phyloP scores from a whole-genome alignment of 2,888 invertebrate species.

The Idaea aversata region DNA sequence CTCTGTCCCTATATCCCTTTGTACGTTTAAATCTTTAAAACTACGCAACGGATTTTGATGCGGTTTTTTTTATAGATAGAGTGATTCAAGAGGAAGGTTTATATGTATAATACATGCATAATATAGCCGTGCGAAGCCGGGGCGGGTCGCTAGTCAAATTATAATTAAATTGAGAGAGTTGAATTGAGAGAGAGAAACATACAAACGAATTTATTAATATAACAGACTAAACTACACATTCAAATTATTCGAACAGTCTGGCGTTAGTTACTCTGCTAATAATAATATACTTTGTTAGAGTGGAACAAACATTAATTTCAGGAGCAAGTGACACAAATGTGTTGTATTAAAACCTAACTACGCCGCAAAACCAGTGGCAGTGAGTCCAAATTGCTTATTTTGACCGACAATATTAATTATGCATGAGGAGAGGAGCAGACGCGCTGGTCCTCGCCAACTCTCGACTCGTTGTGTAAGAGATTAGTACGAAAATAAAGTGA shows the following conservation, averaged over 20 bases:
- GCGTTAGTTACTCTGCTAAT: conserved; percentile 2
- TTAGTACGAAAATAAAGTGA: conserved; percentile 48
- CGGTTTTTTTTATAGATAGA: too few species aligned
- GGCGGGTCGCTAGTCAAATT: too few species aligned
- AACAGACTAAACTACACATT: neutral
- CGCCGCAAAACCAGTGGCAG: conserved; percentile 65
- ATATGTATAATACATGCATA: too few species aligned
- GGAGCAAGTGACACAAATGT: conserved; percentile 44
- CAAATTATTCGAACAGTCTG: neutral
- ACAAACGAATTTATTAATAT: neutral
- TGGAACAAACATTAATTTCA: conserved; percentile 24
- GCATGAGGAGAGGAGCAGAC: conserved; percentile 53
- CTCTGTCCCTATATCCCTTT: too few species aligned
- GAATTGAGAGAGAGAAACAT: neutral
- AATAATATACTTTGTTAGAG: neutral
- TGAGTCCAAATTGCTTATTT: conserved; percentile 75
- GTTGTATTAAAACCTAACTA: conserved; percentile 65
- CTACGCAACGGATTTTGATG: too few species aligned
- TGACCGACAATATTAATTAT: conserved; percentile 69
- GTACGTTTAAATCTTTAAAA: too few species aligned
- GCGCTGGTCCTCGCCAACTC: conserved; percentile 47
- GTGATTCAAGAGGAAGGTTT: too few species aligned
- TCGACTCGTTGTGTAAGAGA: conserved; percentile 45
- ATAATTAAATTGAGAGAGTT: neutral
- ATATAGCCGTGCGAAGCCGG: too few species aligned